These are phyloP conservation scores for Vireo altiloquus DNA, from an alignment of 2,113 vertebrate species.

Conservation along the genomic window DNA sequence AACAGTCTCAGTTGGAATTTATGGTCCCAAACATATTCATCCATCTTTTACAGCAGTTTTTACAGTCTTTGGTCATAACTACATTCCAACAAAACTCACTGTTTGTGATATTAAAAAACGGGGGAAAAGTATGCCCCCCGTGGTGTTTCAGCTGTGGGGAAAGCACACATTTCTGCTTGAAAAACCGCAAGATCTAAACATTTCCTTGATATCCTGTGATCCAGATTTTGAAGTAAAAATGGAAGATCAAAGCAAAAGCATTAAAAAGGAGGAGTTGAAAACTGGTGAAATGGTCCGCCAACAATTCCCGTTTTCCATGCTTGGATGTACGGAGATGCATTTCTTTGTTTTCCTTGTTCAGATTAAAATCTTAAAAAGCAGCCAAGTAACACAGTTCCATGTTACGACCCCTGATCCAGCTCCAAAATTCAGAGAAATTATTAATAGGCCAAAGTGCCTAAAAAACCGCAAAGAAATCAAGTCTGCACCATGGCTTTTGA, in stretches of 20 bases:
- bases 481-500: conserved; percentile 71
- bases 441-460: conserved; percentile 35
- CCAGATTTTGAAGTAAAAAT: conserved; percentile 81
- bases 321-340: conserved; percentile 70
- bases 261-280: conserved; percentile 81
- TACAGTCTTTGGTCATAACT: conserved; percentile 85
- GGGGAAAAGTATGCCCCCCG: conserved; percentile 81
- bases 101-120: conserved; percentile 82
- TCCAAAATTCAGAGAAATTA: conserved; percentile 77
- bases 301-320: conserved; percentile 77
- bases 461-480: conserved; percentile 72
- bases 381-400: conserved; percentile 73
- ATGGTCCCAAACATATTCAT: conserved; percentile 92
- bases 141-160: conserved; percentile 94
- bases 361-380: conserved; percentile 68
- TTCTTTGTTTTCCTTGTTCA: conserved; percentile 81
- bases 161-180: conserved; percentile 82
- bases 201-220: conserved; percentile 74
- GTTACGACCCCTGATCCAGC: conserved; percentile 82
- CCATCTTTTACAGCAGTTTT: conserved; percentile 88
- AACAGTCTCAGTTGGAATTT: conserved; percentile 85
- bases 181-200: conserved; percentile 77
- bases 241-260: conserved; percentile 77
- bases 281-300: conserved; percentile 76
- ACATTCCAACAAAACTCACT: conserved; percentile 84